These are phyloP conservation scores for Pseudorhiza aurosa DNA, from an alignment of 30 jellyfish, hydroid and myxozoan species.

Conservation along the genomic window DNA sequence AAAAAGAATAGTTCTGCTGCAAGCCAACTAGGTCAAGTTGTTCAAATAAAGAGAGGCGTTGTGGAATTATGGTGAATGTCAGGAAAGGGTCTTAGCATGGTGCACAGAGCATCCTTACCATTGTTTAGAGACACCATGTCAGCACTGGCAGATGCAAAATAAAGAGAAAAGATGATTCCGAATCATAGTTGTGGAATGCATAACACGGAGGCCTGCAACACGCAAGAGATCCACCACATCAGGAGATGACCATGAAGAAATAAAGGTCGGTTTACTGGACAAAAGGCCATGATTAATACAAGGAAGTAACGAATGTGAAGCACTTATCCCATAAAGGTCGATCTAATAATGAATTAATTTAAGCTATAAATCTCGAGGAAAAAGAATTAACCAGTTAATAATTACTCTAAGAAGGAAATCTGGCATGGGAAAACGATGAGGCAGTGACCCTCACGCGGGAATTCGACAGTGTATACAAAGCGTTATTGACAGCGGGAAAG, in stretches of 20 bases:
- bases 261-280: not conserved
- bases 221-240: constrained; percentile 11
- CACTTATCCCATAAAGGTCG: constrained; percentile 25
- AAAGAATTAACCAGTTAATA: constrained; percentile 58
- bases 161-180: not conserved
- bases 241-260: not conserved
- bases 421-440: constrained; percentile 75
- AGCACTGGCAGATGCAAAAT: not conserved
- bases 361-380: constrained; percentile 53
- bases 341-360: constrained; percentile 59
- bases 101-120: not conserved
- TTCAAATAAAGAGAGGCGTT: not conserved
- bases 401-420: constrained; percentile 72
- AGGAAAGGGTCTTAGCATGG: not conserved
- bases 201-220: not conserved
- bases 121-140: not conserved
- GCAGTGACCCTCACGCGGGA: constrained; percentile 46
- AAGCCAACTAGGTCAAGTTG: not conserved
- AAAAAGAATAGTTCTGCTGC: not conserved
- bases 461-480: constrained; percentile 10
- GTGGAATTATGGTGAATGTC: not conserved
- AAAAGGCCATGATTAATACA: not conserved
- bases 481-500: constrained; percentile 11
- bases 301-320: constrained; percentile 29
- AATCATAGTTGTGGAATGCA: constrained; percentile 21